Evolutionary conservation across 2,113 vertebrate species (phyloP).

Genomic region (Pica pica): DNA sequence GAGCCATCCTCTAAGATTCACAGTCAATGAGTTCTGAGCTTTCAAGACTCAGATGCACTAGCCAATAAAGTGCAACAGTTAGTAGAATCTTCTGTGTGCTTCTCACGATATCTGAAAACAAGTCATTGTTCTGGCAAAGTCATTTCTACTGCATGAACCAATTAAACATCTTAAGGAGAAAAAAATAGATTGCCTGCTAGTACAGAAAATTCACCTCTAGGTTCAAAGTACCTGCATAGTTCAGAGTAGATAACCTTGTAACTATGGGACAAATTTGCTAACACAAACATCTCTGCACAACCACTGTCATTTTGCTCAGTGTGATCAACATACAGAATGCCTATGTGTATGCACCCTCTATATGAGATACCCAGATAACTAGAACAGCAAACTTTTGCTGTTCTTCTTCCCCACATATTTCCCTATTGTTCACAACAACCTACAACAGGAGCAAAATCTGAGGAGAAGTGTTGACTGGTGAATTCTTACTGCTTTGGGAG

Average conservation of each 20-base stretch:
- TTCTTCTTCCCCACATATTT: background rate
- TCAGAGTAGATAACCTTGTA: background rate
- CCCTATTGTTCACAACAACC: background rate
- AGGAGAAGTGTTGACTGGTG: background rate
- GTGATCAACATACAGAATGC: background rate
- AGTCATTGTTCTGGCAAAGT: background rate
- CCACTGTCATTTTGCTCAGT: background rate
- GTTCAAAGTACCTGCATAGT: background rate
- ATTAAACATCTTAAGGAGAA: background rate
- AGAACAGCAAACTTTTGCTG: background rate
- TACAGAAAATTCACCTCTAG: background rate
- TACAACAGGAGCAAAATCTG: background rate
- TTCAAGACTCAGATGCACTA: background rate
- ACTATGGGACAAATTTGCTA: background rate
- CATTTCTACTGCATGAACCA: background rate
- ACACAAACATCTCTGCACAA: background rate
- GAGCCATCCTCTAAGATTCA: background rate
- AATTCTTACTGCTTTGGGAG: background rate
- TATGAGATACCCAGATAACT: background rate
- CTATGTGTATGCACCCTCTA: fast-evolving
- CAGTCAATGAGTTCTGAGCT: background rate
- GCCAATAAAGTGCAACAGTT: background rate
- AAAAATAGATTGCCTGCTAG: background rate
- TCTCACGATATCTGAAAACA: background rate
- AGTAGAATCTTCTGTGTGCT: background rate